Conservation (phyloP, 2,113 vertebrate species). For the Mus spicilegus region DNA sequence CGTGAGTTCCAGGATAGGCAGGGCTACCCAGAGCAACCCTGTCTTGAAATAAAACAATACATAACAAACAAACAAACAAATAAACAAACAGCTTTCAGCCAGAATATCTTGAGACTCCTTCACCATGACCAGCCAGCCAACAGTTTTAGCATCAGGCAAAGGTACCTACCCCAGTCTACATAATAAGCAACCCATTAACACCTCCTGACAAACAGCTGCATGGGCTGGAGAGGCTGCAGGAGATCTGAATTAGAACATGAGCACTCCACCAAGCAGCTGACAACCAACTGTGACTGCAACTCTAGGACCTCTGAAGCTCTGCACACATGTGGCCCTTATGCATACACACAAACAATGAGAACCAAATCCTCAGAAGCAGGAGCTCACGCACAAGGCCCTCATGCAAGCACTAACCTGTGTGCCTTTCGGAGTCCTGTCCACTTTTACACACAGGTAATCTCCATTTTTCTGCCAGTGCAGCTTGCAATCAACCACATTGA, state of each 20-base stretch:
- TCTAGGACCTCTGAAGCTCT: neutral
- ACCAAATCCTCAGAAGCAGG: neutral
- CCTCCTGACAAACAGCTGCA: no score
- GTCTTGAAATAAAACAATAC: no score
- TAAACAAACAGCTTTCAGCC: no score
- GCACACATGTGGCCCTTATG: neutral
- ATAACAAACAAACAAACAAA: no score
- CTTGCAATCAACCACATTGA: constrained; percentile 98
- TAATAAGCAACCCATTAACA: neutral
- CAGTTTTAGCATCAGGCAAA: neutral
- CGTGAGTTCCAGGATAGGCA: neutral
- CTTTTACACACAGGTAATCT: constrained; percentile 98
- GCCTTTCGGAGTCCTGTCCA: constrained; percentile 97
- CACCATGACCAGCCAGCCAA: neutral
- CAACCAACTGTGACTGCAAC: neutral
- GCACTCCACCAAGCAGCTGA: neutral
- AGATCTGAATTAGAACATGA: no score
- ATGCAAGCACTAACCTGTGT: constrained; percentile 89
- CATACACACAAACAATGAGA: neutral
- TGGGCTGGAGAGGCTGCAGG: neutral
- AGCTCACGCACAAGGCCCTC: neutral
- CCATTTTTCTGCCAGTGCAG: constrained; percentile 99
- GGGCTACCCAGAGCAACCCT: neutral
- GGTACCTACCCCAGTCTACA: neutral
- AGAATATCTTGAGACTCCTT: neutral